These are phyloP conservation scores for Nemotelus nigrinus DNA, from an alignment of 2,888 invertebrate species.

Conservation along the genomic window DNA sequence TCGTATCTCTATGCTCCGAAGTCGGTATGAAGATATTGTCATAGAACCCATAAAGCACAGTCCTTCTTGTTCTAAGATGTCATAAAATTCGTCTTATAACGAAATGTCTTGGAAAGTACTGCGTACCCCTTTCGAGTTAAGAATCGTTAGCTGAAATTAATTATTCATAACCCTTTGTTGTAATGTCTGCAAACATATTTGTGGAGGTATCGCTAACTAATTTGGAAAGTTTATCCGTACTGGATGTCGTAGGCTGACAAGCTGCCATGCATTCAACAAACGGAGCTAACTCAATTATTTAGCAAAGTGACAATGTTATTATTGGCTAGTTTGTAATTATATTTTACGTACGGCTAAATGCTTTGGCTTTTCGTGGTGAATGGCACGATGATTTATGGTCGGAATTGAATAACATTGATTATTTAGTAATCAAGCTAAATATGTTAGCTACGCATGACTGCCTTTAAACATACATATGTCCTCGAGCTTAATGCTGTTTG, in stretches of 20 bases:
- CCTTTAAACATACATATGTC: no score
- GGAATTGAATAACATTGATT: no score
- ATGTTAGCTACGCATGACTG: no score
- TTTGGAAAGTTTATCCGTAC: constrained; percentile 43
- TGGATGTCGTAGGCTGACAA: constrained; percentile 36
- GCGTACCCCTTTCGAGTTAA: constrained; percentile 6
- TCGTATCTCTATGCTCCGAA: not conserved
- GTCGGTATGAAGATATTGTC: constrained; percentile 36
- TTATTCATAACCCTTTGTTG: constrained; percentile 45
- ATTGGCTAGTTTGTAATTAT: constrained; percentile 26
- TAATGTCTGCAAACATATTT: constrained; percentile 44
- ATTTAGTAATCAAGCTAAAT: no score
- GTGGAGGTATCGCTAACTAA: constrained; percentile 45
- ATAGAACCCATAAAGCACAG: constrained; percentile 39
- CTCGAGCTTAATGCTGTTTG: no score
- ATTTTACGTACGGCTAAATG: not conserved
- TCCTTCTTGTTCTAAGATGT: constrained; percentile 39
- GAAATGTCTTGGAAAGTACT: constrained; percentile 36
- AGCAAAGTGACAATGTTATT: constrained; percentile 34
- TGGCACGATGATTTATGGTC: no score
- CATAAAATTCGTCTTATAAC: constrained; percentile 41
- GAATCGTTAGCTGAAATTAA: constrained; percentile 45
- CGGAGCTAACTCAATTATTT: constrained; percentile 34
- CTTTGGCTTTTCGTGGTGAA: no score
- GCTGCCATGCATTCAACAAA: not conserved